Evolutionary conservation across 2,113 vertebrate species (phyloP).

Genomic region (Nesogale talazaci): DNA sequence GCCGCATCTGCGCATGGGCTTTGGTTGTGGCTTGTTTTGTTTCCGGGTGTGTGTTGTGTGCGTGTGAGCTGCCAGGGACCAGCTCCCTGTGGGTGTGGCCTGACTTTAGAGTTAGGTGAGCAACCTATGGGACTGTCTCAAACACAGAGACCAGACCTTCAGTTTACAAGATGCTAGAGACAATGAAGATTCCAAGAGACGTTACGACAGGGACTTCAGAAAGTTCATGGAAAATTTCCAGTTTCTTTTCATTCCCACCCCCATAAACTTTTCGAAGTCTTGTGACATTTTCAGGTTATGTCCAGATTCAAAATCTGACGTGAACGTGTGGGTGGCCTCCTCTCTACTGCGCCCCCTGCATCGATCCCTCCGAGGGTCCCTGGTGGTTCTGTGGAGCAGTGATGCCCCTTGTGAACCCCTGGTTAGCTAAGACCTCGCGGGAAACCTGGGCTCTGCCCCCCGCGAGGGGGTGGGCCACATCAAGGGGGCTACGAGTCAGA

Average conservation of each 20-base stretch:
- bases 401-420: no score
- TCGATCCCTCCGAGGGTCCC: background rate
- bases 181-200: background rate
- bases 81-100: background rate
- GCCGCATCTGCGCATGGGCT: background rate
- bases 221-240: no score
- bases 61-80: background rate
- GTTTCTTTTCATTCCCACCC: no score
- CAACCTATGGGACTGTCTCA: background rate
- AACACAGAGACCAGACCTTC: slow-evolving; percentile 9
- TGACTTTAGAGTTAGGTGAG: slow-evolving; percentile 15
- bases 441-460: no score
- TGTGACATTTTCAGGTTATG: background rate
- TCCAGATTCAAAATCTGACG: slow-evolving; percentile 19
- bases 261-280: no score
- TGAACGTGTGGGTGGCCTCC: background rate
- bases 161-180: background rate
- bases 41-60: no score
- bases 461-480: no score
- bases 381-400: no score
- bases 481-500: no score
- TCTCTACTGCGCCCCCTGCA: background rate
- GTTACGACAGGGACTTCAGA: background rate
- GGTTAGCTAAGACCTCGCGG: no score
- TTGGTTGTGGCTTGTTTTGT: background rate